Evolutionary conservation across 2,797 vertebrate genomes (phyloP).

Genomic region (Euphonia xanthogaster): DNA sequence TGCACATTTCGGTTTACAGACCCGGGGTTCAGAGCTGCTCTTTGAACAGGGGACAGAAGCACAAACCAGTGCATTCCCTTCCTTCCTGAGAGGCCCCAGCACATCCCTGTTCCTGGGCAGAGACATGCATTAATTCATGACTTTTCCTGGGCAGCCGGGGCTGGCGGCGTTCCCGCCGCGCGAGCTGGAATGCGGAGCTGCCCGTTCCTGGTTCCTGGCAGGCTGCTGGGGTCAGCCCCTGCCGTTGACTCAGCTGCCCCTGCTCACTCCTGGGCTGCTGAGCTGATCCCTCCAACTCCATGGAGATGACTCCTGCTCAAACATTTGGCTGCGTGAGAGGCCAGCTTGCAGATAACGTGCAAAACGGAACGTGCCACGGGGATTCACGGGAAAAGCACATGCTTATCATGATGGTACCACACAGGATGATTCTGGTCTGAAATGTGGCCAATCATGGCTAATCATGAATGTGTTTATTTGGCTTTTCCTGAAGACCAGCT

Average conservation of each 20-base stretch:
- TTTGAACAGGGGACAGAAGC: not conserved
- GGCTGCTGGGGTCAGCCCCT: conserved; percentile 5
- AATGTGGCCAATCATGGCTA: not conserved
- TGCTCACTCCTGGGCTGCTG: not conserved
- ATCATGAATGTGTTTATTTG: not conserved
- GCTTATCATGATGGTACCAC: not conserved
- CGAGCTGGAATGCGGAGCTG: not conserved
- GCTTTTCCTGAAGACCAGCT: not conserved
- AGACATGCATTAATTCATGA: not conserved
- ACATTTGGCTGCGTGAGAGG: not conserved
- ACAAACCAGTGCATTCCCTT: not conserved
- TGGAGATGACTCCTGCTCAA: not conserved
- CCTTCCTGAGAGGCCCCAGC: not conserved
- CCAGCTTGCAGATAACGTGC: not conserved
- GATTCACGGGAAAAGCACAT: not conserved
- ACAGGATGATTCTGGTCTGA: not conserved
- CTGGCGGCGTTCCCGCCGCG: not conserved
- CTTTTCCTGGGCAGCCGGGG: conserved; percentile 20
- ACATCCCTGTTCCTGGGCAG: not conserved
- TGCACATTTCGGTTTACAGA: not conserved
- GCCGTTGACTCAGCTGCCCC: conserved; percentile 31
- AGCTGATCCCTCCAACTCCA: not conserved
- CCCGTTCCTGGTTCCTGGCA: conserved; percentile 32
- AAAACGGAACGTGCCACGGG: rapidly evolving
- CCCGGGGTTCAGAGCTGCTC: not conserved